Base-by-base conservation (phyloP, 2,888 invertebrate genomes). In the Dioctria rufipes region DNA sequence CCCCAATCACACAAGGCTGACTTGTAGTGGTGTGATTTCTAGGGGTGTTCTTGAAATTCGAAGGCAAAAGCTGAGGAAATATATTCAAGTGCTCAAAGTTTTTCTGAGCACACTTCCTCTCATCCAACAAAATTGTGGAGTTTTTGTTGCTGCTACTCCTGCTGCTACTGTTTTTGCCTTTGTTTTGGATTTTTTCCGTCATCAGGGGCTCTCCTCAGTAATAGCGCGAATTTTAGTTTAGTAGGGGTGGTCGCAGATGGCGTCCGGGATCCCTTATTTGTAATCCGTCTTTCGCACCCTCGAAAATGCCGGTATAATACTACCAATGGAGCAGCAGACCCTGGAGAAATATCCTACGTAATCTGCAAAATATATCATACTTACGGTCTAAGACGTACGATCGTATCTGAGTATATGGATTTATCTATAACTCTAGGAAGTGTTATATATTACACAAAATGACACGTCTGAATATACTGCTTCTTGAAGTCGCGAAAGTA, bases 361-460 rank as follows among this genome's bases (percentile, higher is more conserved):
- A 88, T 88, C 88, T 88, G 86, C 85, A 79, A 88, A 87, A 88
- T 89, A 88, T 88, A 88, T 88, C 89, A 88, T 88, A 89, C 88
- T 89, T 89, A 89, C 86, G 86, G 85, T 43, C 75, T 13, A 60
- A 60, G 75, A 75, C 43, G 61, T 75, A 60, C 61, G 42, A 61
- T 42, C 61, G 43, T 61, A 75, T 42, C 61, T 75, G 25, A 75
- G 60, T 75, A 25, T 60, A 61, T 58, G 60, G 60, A 75, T 75
- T 42, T 42, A 13, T 42, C 6, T 75, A 25, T 75, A 75, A 60
- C 58, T 75, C 43, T 25, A 25, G 6, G 13, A 51, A 60, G 25
- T 40, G 60, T 42, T 75, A 75, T 75, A 75, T 75, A 60, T 75
- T 75, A 75, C 46, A 42, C 42, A 60, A 11, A 5, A 75, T 40